These are phyloP conservation scores for Chondrosia reniformis DNA, from an alignment of 37 sponge, comb jelly and placozoan species.

Conservation along the genomic window DNA sequence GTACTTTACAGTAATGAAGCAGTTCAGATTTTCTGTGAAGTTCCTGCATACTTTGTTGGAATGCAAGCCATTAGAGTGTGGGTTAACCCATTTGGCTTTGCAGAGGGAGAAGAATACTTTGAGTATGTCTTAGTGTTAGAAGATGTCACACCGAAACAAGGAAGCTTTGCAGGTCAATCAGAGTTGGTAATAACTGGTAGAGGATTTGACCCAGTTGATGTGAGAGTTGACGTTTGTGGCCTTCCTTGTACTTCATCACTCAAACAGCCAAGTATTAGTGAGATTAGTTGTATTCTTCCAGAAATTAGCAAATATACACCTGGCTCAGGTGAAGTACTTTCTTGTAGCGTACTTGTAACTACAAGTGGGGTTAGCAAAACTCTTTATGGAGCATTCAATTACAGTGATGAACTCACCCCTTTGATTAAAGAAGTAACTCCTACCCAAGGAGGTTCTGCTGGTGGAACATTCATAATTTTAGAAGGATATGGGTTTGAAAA, in stretches of 20 bases:
- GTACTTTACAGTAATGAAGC: too few relatives aligned
- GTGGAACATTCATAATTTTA: slow-evolving; percentile 76
- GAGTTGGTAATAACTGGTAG: slow-evolving; percentile 31
- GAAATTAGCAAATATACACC: background rate
- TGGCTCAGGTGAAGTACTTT: background rate
- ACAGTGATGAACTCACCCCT: slow-evolving; percentile 59
- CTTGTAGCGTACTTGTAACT: slow-evolving; percentile 41
- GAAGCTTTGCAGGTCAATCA: slow-evolving; percentile 61
- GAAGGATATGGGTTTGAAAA: slow-evolving; percentile 61
- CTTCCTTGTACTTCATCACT: slow-evolving; percentile 16
- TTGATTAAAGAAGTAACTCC: slow-evolving; percentile 52
- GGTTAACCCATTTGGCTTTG: slow-evolving; percentile 29
- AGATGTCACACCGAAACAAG: slow-evolving; percentile 15
- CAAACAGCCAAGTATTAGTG: slow-evolving; percentile 5
- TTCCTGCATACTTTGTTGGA: slow-evolving; percentile 55
- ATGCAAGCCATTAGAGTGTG: slow-evolving; percentile 17
- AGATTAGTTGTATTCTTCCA: slow-evolving; percentile 53
- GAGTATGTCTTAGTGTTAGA: slow-evolving; percentile 42
- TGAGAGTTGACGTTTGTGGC: slow-evolving; percentile 48
- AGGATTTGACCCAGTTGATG: slow-evolving; percentile 57
- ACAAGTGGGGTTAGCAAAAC: background rate
- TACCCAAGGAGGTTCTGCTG: slow-evolving; percentile 87
- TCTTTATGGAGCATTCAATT: slow-evolving; percentile 39
- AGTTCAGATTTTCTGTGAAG: slow-evolving; percentile 31
- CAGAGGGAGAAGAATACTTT: slow-evolving; percentile 9